Conservation (phyloP, 2,113 vertebrate genomes). For the Gobiocypris rarus region DNA sequence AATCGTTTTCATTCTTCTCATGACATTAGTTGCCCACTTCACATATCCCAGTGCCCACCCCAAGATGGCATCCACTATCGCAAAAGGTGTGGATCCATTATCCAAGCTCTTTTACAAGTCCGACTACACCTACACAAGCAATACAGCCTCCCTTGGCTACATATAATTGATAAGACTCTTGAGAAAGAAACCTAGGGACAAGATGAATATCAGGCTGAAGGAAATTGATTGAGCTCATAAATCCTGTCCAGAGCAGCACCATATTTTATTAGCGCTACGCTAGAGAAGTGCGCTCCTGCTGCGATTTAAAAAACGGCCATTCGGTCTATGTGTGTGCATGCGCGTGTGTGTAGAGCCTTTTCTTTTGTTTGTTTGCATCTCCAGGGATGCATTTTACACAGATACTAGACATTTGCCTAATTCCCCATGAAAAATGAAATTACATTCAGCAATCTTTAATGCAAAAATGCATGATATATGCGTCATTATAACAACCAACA, state of each 20-base stretch:
- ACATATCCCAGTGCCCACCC: neutral
- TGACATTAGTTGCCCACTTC: neutral
- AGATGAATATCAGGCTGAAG: constrained; percentile 72
- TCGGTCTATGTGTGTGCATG: neutral
- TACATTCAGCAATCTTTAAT: constrained; percentile 27
- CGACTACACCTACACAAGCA: constrained; percentile 50
- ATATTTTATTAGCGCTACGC: constrained; percentile 75
- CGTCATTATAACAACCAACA: neutral
- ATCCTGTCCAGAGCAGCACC: constrained; percentile 72
- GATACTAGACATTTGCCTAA: constrained; percentile 40
- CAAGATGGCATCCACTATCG: constrained; percentile 3
- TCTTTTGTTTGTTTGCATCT: constrained; percentile 19
- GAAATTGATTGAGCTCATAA: constrained; percentile 76
- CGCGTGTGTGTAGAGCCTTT: constrained; percentile 49
- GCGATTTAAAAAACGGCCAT: constrained; percentile 71
- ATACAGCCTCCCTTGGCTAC: constrained; percentile 68
- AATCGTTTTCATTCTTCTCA: neutral
- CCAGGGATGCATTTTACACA: constrained; percentile 30
- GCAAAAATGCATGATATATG: constrained; percentile 16
- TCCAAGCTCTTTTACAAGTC: constrained; percentile 14
- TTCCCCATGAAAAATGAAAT: constrained; percentile 37
- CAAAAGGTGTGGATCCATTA: neutral
- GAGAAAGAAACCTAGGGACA: constrained; percentile 73
- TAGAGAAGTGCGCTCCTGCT: constrained; percentile 40
- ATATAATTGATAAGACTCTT: constrained; percentile 76